phyloP scores from a whole-genome alignment of 2,888 invertebrate species.

The Coremacera marginata region DNA sequence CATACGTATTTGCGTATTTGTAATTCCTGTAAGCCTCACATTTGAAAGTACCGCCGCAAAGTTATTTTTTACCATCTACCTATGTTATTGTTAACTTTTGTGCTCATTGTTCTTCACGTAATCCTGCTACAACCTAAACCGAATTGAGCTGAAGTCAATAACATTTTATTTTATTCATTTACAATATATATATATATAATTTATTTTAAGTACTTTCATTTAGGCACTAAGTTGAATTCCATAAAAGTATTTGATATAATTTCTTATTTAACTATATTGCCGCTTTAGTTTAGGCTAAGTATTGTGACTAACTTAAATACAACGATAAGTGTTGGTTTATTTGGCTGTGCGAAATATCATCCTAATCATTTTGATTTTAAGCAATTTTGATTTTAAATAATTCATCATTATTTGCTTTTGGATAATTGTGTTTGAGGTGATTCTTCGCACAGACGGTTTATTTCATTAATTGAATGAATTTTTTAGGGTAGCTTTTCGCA shows the following conservation, averaged over 20 bases:
- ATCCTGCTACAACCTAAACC: background rate
- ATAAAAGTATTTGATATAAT: slow-evolving; percentile 13
- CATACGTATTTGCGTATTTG: background rate
- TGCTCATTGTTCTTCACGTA: slow-evolving; percentile 52
- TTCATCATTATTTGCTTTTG: too few relatives aligned
- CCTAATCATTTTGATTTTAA: too few relatives aligned
- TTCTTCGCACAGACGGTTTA: too few relatives aligned
- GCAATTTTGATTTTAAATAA: too few relatives aligned
- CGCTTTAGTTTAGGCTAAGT: slow-evolving; percentile 2
- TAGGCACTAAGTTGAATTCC: background rate
- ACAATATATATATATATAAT: background rate
- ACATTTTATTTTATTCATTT: background rate
- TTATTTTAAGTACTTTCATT: slow-evolving; percentile 20
- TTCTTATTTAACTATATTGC: slow-evolving; percentile 1
- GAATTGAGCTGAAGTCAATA: background rate
- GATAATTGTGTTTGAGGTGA: too few relatives aligned
- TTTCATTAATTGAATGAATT: background rate
- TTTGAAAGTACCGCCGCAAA: background rate
- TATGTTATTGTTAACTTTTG: slow-evolving; percentile 59
- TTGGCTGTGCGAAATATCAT: too few relatives aligned
- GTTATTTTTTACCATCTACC: slow-evolving; percentile 37
- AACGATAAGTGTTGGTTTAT: slow-evolving; percentile 3
- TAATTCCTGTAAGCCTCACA: slow-evolving; percentile 1
- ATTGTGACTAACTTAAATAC: slow-evolving; percentile 23
- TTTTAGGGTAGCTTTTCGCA: background rate